These are phyloP conservation scores for Talpa occidentalis DNA, from an alignment of 2,113 vertebrate species.

Conservation along the genomic window DNA sequence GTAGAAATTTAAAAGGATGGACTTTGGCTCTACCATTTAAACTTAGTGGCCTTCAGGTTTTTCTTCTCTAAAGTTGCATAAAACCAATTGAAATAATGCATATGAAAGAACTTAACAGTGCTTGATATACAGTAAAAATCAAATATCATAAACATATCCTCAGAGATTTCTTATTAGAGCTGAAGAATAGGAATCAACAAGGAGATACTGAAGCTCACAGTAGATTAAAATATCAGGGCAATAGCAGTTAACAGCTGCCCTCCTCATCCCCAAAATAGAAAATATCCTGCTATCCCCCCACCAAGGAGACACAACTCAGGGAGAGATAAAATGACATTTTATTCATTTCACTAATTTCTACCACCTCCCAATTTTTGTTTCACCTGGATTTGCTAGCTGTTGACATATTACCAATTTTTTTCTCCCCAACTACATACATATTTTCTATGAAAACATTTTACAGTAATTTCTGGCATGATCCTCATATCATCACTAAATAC, in stretches of 20 bases:
- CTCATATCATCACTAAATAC: background rate
- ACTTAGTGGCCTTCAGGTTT: background rate
- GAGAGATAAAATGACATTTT: background rate
- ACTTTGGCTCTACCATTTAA: background rate
- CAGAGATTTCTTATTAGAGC: background rate
- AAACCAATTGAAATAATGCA: background rate
- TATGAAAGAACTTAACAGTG: background rate
- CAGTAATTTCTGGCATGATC: background rate
- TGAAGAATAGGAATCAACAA: background rate
- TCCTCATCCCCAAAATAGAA: background rate
- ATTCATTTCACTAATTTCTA: background rate
- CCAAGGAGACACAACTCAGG: background rate
- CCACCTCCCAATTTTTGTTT: background rate
- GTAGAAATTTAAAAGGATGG: background rate
- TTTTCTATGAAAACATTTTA: conserved; percentile 1
- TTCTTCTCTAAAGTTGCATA: background rate
- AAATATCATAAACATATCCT: background rate
- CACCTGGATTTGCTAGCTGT: background rate
- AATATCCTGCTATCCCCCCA: background rate
- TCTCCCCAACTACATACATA: too few relatives aligned
- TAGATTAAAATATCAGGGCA: background rate
- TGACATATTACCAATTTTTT: background rate
- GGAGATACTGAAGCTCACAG: background rate
- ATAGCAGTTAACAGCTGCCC: background rate
- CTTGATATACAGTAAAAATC: background rate